Evolutionary conservation across 1,140 invertebrate genomes (phyloP), one percentile per base, ranked within the genome.

Genomic region (Atta colombica): DNA sequence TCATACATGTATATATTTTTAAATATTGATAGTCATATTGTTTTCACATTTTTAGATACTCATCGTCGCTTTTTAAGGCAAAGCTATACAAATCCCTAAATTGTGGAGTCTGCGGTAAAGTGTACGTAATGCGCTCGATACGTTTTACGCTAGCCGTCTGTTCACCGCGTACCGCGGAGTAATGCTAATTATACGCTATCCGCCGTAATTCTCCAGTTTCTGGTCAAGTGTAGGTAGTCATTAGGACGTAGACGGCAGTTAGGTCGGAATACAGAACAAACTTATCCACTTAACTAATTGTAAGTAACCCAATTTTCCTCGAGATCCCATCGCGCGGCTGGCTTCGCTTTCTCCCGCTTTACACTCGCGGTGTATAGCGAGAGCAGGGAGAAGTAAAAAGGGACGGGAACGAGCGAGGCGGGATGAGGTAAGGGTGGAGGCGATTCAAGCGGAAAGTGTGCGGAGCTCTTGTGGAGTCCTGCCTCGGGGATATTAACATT

Each of bases 401-500:
- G 51, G 31, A 49, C 55, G 35, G 25, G 12, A 58, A 82, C 21
- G 77, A 49, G 28, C 31, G 49, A 45, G 65, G 49, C 25, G 60
- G 49, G 31, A 66, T 51, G 77, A 25, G 31, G 66, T 12, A 35
- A 84, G 53, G 63, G 75, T 77, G 60, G 69, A 80, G 82, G 49
- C 35, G 55, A 85, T 39, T 60, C 60, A 35, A 74, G 65, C 72
- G 51, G 61, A 80, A 82, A 89, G 90, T 51, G 60, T 85, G 69
- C 85, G 72, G 77, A 66, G 35, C 28, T 81, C 85, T 49, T 16
- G 8, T n/a, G 31, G 71, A 82, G 58, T 39, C 55, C 65, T 85
- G 72, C 87, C 92, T 92, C 77, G 87, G 75, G 89, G 94, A 94
- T 94, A 94, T 95, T 95, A 95, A 95, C 93, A 95, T 94, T 94